Base-by-base conservation (phyloP, 2,888 invertebrate species). In the Ormyrus nitidulus region DNA sequence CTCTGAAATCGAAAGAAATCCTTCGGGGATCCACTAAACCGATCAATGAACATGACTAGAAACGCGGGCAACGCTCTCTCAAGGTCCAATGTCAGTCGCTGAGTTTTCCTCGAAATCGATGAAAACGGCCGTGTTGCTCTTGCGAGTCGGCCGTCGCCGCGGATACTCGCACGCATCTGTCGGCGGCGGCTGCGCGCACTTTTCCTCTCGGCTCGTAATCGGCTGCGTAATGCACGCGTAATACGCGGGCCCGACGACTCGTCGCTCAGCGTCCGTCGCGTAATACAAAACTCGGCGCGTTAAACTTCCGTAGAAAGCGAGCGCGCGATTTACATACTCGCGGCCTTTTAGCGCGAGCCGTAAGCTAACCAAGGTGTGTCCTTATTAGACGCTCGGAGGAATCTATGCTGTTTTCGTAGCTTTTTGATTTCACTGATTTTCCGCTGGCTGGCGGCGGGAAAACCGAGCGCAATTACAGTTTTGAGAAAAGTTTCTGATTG, bases 291-390 rank as follows among this genome's bases (percentile, higher is more conserved):
- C 61, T 4, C 34, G 34, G 46, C 73, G 59, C 76, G 76, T 44
- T 73, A 66, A 85, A 86, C 86, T 86, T 86, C 86, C 85, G 84
- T 85, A 86, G 80, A 76, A 80, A 80, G 71, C 69, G 59, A 69
- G 59, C 48, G 59, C 71, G 64, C 64, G 8, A 73, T 72, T 78
- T 73, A 62, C 66, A 78, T 72, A 73, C 59, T 54, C 44, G 46
- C 34, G 62, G 34, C 46, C 34, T 64, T 77, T 70, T 58, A 54
- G 48, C 34, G 7, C 6, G 54, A 9, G n/a, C 46, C 34, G 34
- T 48, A 8, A 56, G 53, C 54, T 62, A 59, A 34, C 34, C 58
- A 76, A 76, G 76, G 69, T 76, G 34, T 34, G 34, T 34, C 34
- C 34, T 2, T 34, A 34, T 34, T 34, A 34, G 34, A 34, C 34